Base-by-base conservation (phyloP, 2,797 vertebrate genomes). In the Scarus forsteni region DNA sequence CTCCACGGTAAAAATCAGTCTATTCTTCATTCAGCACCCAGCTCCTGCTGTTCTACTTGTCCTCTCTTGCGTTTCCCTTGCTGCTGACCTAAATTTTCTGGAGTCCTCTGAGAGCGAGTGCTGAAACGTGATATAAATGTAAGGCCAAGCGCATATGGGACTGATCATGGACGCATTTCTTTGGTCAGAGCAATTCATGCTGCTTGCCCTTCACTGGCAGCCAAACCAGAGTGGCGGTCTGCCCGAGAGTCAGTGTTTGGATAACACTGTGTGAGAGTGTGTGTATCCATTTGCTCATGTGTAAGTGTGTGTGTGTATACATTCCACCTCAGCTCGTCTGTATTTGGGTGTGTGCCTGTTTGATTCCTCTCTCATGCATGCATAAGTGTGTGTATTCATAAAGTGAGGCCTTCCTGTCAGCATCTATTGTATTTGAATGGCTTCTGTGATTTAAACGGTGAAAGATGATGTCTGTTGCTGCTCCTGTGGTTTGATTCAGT, bases 161-260 rank as follows among this genome's bases (percentile, higher is more conserved):
- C 79, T 92, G 90, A 94, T 94, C 92, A 93, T 62, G 79, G 84
- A 73, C 84, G 84, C 92, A 92, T 93, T 93, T 93, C 89, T 93
- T 90, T 93, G 93, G 92, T 93, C 84, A 86, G 83, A 88, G 92
- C 86, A 88, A 92, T 93, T 94, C 91, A 92, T 92, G 90, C 88
- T 89, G 89, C 90, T 92, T 93, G 91, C 92, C 91, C 87, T 93
- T 91, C 88, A 89, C 90, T 92, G 91, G 89, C 90, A 92, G 92
- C 88, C 91, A 91, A 91, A 83, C 84, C 89, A 87, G 84, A 74
- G 87, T 88, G 89, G 88, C 86, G 10, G 79, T 75, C 58, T 84
- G 88, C 91, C 90, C 85, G 60, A 88, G 85, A 89, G 79, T 73
- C 85, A 61, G 77, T 93, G 90, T 93, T 92, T 93, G 87, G 85